Conservation (phyloP, 2,797 vertebrate genomes). For the Rhinogobio ventralis region DNA sequence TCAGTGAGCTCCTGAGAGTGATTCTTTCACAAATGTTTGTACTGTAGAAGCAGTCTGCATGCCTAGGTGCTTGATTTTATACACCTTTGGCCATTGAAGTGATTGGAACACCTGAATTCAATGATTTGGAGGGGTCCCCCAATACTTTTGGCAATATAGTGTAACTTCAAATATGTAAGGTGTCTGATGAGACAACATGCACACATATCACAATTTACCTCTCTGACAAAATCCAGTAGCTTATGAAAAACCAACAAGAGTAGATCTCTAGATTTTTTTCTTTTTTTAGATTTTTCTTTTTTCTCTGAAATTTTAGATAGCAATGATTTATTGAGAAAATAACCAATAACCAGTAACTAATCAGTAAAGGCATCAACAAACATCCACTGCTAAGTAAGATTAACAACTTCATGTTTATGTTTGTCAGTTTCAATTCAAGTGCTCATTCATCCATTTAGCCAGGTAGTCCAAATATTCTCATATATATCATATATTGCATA, state of each 20-base stretch:
- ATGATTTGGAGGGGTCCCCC: too few species aligned
- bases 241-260: background rate
- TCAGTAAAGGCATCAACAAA: background rate
- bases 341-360: background rate
- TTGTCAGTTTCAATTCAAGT: background rate
- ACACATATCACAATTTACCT: too few species aligned
- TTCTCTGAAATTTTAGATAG: background rate
- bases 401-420: background rate
- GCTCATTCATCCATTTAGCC: slow-evolving; percentile 8
- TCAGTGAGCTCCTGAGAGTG: too few species aligned
- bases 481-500: background rate
- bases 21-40: too few species aligned
- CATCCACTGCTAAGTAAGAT: background rate
- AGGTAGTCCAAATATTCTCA: background rate
- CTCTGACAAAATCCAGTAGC: background rate
- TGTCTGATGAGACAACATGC: too few species aligned
- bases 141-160: too few species aligned
- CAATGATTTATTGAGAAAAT: background rate
- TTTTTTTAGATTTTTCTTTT: background rate
- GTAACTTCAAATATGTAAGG: too few species aligned
- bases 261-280: background rate
- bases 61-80: too few species aligned
- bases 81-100: too few species aligned
- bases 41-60: too few species aligned
- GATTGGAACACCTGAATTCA: too few species aligned